Evolutionary conservation across 2,888 invertebrate species (phyloP), one percentile per base, ranked within the genome.

Genomic region (Tetragonisca angustula): DNA sequence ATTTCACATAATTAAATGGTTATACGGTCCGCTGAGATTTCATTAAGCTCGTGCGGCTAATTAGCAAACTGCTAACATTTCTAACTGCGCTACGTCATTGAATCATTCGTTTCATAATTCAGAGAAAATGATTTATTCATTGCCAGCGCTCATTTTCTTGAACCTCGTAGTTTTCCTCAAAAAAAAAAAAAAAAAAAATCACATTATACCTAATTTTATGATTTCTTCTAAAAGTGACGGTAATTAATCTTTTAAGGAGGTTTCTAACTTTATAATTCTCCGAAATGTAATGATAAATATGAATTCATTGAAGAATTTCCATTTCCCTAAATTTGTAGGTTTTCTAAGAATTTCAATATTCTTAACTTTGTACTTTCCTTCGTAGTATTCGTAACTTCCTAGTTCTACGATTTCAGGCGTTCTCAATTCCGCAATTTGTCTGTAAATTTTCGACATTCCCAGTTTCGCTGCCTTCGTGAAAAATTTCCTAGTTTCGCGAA

Each of bases 1-100:
- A 84, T 83, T 86, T 86, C 87, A 75, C 80, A 43, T 84, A 87
- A 86, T 86, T 86, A 86, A 86, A 84, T 87, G 70, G 65, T 80
- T 80, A 80, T 74, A 77, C 76, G 83, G 74, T 74, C 56, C n/a
- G 68, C 59, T 69, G 76, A 32, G 78, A 74, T 87, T 88, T 81
- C 78, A 79, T 81, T 77, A 87, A 78, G 76, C 56, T 74, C 78
- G 52, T 81, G 76, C 67, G 59, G 80, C 62, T 87, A 87, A 87
- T 87, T 87, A 87, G 13, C 75, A 67, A 72, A n/a, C 52, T 21
- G 62, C 61, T 43, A 59, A 56, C 50, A 24, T 78, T n/a, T 52
- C 2, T 4, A 68, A 24, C 11, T 1, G 11, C 1, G 43, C 24
- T 13, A 9, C 9, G 19, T 13, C 67, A 11, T 50, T 9, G 9